Base-by-base conservation (phyloP, 1,140 invertebrate species). In the Ruditapes philippinarum region DNA sequence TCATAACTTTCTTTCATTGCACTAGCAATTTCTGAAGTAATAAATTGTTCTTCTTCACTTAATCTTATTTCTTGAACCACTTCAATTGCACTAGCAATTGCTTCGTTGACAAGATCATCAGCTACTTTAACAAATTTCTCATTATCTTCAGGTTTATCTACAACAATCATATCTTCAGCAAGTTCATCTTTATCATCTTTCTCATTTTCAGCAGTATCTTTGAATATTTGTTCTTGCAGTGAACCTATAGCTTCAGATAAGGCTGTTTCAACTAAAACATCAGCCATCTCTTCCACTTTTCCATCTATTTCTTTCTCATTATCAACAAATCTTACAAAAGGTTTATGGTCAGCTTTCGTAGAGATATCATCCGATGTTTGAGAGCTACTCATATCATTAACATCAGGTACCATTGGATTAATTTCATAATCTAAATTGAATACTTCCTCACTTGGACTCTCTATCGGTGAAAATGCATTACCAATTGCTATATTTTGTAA, bases 381-480 rank as follows among this genome's bases (percentile, higher is more conserved):
- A 33, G 62, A 25, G 45, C 0, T 22, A 28, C 42, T 62, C 0
- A 62, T 36, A n/a, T 42, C 12, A 11, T n/a, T 65, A 3, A 73
- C 7, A 65, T 88, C 76, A 25, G 74, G 54, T 19, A 70, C 33
- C 51, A 79, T 45, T 68, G 74, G 54, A 25, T 88, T 88, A 22
- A 79, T 88, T 54, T 88, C 40, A 54, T 80, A 88, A 19, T 38
- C 60, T 22, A 79, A 25, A n/a, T n/a, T 68, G 38, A 86, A 78
- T 17, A 80, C 76, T n/a, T 88, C 76, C 28, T 88, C 85, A 88
- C 57, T 68, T 33, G 85, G 85, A 65, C 85, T 88, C 28, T 79
- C 85, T 19, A 88, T 36, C 12, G 85, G 85, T 4, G 85, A 88
- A 42, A 88, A 88, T 49, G 85, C 73, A 88, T 80, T 80, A 22